phyloP scores from a whole-genome alignment of 2,113 vertebrate genomes.

The Semicossyphus pulcher region DNA sequence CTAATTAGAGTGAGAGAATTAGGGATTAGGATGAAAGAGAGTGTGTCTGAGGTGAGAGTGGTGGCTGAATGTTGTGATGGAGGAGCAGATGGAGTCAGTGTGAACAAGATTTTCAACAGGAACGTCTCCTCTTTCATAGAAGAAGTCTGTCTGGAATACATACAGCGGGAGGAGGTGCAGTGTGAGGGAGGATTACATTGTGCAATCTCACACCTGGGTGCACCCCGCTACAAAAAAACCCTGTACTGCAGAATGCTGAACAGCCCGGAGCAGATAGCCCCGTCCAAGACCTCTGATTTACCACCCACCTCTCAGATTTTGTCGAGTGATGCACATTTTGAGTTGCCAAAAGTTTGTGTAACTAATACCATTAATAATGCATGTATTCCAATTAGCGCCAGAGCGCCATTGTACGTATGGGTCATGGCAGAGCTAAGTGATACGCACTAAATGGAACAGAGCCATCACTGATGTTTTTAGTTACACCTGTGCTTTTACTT shows the following conservation, averaged over 20 bases:
- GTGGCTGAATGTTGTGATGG: conserved; percentile 39
- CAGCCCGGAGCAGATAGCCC: background rate
- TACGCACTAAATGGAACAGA: no score
- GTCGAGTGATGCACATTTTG: background rate
- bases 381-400: conserved; percentile 16
- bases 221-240: background rate
- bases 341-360: conserved; percentile 5
- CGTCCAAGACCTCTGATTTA: background rate
- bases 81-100: background rate
- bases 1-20: conserved; percentile 32
- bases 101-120: conserved; percentile 8
- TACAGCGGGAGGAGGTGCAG: background rate
- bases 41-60: conserved; percentile 26
- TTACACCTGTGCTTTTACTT: no score
- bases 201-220: conserved; percentile 46
- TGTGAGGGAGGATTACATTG: conserved; percentile 42
- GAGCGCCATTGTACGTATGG: no score
- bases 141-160: conserved; percentile 5
- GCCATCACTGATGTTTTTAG: no score
- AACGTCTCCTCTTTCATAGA: conserved; percentile 23
- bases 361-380: conserved; percentile 2
- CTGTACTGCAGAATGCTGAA: no score
- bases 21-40: conserved; percentile 38
- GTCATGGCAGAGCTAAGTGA: no score
- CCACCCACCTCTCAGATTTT: conserved; percentile 4